Base-by-base conservation (phyloP, 2,888 invertebrate genomes). In the Athrips mouffetella region DNA sequence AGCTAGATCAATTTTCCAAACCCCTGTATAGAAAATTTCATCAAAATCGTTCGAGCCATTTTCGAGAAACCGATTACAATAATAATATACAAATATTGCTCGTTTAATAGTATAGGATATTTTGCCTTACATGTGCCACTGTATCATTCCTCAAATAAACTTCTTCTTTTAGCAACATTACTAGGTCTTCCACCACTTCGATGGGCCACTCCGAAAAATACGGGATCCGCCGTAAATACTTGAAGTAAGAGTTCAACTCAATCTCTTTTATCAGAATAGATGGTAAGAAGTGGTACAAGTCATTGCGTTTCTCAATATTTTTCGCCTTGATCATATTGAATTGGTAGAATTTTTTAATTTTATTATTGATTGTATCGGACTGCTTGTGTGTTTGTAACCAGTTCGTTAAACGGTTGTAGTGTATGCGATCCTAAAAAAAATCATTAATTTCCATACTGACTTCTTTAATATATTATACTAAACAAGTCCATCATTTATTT, bases 161-260 rank as follows among this genome's bases (percentile, higher is more conserved):
- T 25, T 67, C 59, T 35, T 61, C 59, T 11, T 62, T 59, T 18
- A 67, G 8, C 50, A 62, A 21, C 23, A 55, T 18, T 2, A 62
- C 54, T 0, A 70, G 25, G 3, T 51, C 54, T 3, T 58, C 55
- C 8, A 67, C 50, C 0, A 69, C n/a, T 5, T 55, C 42, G 1
- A 13, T 6, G 1, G 67, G 69, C 71, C 73, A 73, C 0, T 60
- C 58, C 1, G 52, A 20, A 33, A 73, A 71, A 33, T 58, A 67
- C 2, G 65, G 63, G n/a, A 70, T 54, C 20, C 57, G 59, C 5
- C 42, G 50, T 8, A 73, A 20, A 3, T 54, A 51, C 2, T 48
- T 48, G 3, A 44, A 49, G 31, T 65, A 60, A 25, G 53, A 50
- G 8, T 35, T 49, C 21, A 61, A 18, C 10, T 46, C 49, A 2